These are phyloP conservation scores for Siniperca undulata DNA, from an alignment of 2,797 vertebrate genomes.

Conservation along the genomic window DNA sequence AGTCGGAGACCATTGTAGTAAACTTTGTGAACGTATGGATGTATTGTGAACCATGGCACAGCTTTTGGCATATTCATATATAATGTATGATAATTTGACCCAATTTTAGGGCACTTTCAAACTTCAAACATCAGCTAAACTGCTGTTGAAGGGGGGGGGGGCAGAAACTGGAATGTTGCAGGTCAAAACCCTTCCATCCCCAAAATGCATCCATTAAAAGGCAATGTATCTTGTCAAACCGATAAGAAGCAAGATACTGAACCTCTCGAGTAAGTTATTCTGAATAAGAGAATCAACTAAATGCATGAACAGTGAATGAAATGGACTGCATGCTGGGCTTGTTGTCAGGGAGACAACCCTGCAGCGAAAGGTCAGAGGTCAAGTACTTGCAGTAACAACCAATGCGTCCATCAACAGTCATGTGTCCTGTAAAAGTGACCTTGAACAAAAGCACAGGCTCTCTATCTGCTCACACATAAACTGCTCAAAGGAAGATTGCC, in stretches of 20 bases:
- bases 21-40: not conserved
- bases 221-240: not conserved
- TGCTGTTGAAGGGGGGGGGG: not conserved
- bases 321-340: conserved; percentile 9
- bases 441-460: conserved; percentile 16
- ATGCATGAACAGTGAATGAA: conserved; percentile 2
- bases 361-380: conserved; percentile 23
- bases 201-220: not conserved
- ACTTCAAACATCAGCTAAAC: not conserved
- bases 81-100: not conserved
- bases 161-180: not conserved
- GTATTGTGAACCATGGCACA: not conserved
- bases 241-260: not conserved
- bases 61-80: not conserved
- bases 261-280: not conserved
- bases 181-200: not conserved
- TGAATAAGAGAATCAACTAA: not conserved
- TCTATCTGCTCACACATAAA: not conserved
- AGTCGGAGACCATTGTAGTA: not conserved
- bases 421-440: conserved; percentile 28
- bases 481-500: not conserved
- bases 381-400: not conserved
- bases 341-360: conserved; percentile 23
- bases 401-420: conserved; percentile 5
- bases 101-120: not conserved